A percentile compares a stretch with the other conserved stretches of the same genome.
Evolutionary conservation across 2,113 vertebrate genomes (phyloP).

Genomic region (Vidua chalybeata): DNA sequence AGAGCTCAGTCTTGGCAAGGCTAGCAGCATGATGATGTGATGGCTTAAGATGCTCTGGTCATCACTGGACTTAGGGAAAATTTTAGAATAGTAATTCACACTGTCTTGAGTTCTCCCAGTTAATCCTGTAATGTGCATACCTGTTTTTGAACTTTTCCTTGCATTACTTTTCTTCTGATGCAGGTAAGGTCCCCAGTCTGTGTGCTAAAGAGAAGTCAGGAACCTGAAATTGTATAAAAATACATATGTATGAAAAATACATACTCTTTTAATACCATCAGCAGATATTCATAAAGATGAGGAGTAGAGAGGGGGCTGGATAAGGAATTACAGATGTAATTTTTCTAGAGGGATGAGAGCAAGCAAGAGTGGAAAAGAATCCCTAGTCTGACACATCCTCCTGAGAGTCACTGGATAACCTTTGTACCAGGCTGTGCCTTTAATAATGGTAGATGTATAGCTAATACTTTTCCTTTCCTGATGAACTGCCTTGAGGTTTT

Average conservation of each 20-base stretch:
- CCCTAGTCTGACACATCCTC: background rate
- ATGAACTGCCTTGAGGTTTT: background rate
- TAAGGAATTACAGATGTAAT: background rate
- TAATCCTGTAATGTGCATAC: background rate
- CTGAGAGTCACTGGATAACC: background rate
- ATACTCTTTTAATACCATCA: rapidly evolving
- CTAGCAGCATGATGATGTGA: background rate
- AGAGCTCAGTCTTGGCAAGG: background rate
- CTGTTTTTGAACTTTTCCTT: background rate
- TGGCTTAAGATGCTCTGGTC: background rate
- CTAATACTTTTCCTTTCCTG: background rate
- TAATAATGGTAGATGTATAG: background rate
- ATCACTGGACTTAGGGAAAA: background rate
- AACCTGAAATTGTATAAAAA: background rate
- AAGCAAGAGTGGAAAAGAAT: background rate
- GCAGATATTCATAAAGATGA: background rate
- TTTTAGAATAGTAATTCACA: background rate
- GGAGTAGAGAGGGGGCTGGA: background rate
- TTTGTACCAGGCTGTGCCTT: background rate
- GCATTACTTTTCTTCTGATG: background rate
- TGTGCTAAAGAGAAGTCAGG: background rate
- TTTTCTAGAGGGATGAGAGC: background rate
- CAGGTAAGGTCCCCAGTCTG: background rate
- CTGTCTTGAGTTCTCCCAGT: background rate
- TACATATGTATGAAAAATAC: background rate